Evolutionary conservation across 2,888 invertebrate genomes (phyloP), one percentile per base, ranked within the genome.

Genomic region (Hyposoter dolosus): DNA sequence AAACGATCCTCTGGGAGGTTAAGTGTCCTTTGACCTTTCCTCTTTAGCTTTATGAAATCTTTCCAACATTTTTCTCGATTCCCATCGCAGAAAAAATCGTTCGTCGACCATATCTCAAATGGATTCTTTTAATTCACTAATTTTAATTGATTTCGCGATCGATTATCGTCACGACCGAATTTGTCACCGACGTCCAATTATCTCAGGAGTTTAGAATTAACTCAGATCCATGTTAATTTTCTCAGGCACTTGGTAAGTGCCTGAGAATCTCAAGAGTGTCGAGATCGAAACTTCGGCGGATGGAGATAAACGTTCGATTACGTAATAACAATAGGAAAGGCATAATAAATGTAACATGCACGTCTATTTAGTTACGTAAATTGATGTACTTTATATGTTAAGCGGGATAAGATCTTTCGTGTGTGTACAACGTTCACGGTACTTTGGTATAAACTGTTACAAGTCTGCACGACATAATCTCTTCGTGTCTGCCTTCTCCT

Each of bases 281-380:
- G 19, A 28, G 50, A 65, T 65, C 35, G 40, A 35, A 50, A 72
- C 35, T 28, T 17, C 5, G 4, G 15, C 28, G 15, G 66, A 28
- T 4, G 28, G 3, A 35, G 53, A 66, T 53, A 50, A 50, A 56
- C 56, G 15, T 17, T 28, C 9, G 2, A 50, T 76, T 72, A 65
- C 72, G 32, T 17, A 80, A 80, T 63, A 69, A 78, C 28, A 69
- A 69, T 69, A 69, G 68, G 28, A 60, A 47, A 28, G 74, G 35
- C 43, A 74, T 47, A 72, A 74, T 81, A 74, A 74, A 74, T 66
- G 81, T 66, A 66, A 66, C 74, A 40, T 69, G 60, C 71, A 71
- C 72, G 53, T 74, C 65, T 43, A 81, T 80, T 80, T 72, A 80
- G 72, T 81, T 81, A 81, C 74, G 75, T 84, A 71, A 84, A 71